Conservation (phyloP, 2,113 vertebrate genomes). For the human (Homo sapiens) region GRCh38 chr1:117032001-117032500, state of each 20-base stretch:
- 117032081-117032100: neutral
- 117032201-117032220: neutral
- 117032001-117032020: neutral
- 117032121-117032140: neutral
- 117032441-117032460: neutral
- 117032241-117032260: too few relatives aligned
- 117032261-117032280: neutral
- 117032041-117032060: neutral
- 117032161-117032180: neutral
- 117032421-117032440: neutral
- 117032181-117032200: neutral
- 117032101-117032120: neutral
- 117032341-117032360: neutral
- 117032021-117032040: neutral
- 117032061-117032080: neutral
- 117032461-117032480: neutral
- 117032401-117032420: neutral
- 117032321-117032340: neutral
- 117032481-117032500: neutral
- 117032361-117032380: neutral
- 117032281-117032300: neutral
- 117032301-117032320: neutral
- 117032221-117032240: neutral
- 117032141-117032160: neutral
- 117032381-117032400: neutral